These are phyloP conservation scores for Epirrhoe alternata DNA, from an alignment of 2,888 invertebrate genomes.

Conservation along the genomic window DNA sequence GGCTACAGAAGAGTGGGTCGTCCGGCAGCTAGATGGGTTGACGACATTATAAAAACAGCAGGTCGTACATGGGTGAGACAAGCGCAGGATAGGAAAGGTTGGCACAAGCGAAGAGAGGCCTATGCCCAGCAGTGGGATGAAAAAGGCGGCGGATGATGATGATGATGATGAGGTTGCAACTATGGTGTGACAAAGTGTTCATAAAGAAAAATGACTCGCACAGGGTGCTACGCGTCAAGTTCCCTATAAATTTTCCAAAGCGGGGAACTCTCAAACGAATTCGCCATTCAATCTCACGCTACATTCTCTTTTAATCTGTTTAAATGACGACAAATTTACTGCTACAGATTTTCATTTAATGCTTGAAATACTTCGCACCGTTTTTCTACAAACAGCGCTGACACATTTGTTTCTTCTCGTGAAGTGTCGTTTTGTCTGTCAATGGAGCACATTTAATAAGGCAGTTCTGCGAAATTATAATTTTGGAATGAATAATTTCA, in stretches of 20 bases:
- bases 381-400: slow-evolving; percentile 55
- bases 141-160: too few relatives aligned
- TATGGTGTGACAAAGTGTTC: slow-evolving; percentile 16
- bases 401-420: slow-evolving; percentile 61
- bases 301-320: slow-evolving; percentile 81
- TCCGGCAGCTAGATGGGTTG: too few relatives aligned
- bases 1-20: too few relatives aligned
- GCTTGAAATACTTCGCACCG: slow-evolving; percentile 57
- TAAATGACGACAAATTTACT: slow-evolving; percentile 80
- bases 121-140: too few relatives aligned
- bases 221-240: slow-evolving; percentile 61
- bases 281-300: slow-evolving; percentile 79
- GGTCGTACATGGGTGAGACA: too few relatives aligned
- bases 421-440: slow-evolving; percentile 52
- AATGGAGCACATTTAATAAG: slow-evolving; percentile 45
- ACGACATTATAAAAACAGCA: too few relatives aligned
- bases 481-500: slow-evolving; percentile 1
- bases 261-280: slow-evolving; percentile 70
- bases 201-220: slow-evolving; percentile 40
- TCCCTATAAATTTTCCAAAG: slow-evolving; percentile 68
- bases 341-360: slow-evolving; percentile 74
- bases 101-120: too few relatives aligned
- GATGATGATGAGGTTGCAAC: too few relatives aligned
- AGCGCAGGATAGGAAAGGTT: too few relatives aligned
- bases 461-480: slow-evolving; percentile 23